These are phyloP conservation scores for Hozukius guyotensis DNA, from an alignment of 2,797 vertebrate genomes.

Conservation along the genomic window DNA sequence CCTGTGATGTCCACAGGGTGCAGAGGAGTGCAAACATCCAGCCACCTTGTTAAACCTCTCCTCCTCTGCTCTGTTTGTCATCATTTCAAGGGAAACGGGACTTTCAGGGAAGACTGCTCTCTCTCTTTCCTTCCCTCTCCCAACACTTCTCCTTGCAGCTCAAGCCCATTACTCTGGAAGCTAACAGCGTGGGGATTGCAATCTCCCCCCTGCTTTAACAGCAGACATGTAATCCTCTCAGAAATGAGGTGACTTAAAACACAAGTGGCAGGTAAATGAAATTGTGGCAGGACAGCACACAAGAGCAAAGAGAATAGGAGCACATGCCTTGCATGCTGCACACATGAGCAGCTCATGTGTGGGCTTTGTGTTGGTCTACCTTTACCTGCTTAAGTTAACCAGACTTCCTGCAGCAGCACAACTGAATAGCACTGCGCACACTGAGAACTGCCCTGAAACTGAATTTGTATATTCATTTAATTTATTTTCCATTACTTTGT, in stretches of 20 bases:
- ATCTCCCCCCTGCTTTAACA: conserved; percentile 38
- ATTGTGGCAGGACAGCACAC: neutral
- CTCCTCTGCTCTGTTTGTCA: conserved; percentile 51
- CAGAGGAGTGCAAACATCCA: conserved; percentile 28
- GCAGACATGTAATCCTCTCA: conserved; percentile 55
- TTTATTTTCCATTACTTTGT: conserved; percentile 3
- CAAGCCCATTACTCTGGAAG: conserved; percentile 49
- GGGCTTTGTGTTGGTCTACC: conserved; percentile 9
- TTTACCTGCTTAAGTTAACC: neutral
- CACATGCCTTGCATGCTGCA: neutral
- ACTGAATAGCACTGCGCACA: neutral
- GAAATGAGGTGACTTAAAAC: conserved; percentile 38
- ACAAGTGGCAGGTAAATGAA: conserved; percentile 40
- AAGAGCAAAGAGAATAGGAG: conserved; percentile 5
- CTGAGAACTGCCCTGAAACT: neutral
- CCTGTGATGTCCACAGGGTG: conserved; percentile 18
- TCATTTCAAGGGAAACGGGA: conserved; percentile 31
- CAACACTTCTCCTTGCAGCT: conserved; percentile 12
- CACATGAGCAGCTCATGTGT: neutral
- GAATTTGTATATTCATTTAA: neutral
- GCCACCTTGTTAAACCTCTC: conserved; percentile 28
- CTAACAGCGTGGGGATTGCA: conserved; percentile 32
- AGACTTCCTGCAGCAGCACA: neutral
- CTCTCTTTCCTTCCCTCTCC: neutral
- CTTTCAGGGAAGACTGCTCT: conserved; percentile 22